Percentiles rank a stretch among this genome's conserved stretches.
Conservation (phyloP, 1,140 invertebrate genomes). For the Pogonomyrmex barbatus region DNA sequence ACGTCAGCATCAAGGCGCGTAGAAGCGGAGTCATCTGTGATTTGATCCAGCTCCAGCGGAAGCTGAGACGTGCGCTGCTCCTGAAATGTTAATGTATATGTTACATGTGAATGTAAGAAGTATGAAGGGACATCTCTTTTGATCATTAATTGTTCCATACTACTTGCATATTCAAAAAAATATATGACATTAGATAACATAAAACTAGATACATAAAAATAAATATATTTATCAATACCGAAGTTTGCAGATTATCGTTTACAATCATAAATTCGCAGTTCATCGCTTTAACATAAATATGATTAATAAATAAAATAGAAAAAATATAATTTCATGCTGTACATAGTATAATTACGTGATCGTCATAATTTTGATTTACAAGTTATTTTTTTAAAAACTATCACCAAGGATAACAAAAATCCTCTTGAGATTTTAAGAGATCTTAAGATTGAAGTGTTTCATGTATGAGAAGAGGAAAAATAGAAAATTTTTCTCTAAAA, state of each 20-base stretch:
- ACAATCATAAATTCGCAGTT: background rate
- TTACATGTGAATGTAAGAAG: background rate
- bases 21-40: constrained; percentile 93
- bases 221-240: constrained; percentile 4
- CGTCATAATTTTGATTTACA: background rate
- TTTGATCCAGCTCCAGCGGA: constrained; percentile 93
- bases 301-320: background rate
- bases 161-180: background rate
- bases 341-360: background rate
- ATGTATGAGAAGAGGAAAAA: background rate
- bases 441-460: background rate
- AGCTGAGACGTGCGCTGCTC: constrained; percentile 95
- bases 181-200: constrained; percentile 36
- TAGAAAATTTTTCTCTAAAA: background rate
- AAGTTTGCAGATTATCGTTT: background rate
- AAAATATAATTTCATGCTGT: constrained; percentile 37
- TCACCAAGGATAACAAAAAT: background rate
- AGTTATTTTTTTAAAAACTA: background rate
- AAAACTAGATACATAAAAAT: constrained; percentile 6
- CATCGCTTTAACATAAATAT: background rate
- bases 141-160: background rate
- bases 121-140: background rate
- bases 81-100: constrained; percentile 84
- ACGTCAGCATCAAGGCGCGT: constrained; percentile 92
- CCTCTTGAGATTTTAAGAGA: background rate